Evolutionary conservation across 2,888 invertebrate genomes (phyloP), one percentile per base, ranked within the genome.

Genomic region (Thalpophila matura): DNA sequence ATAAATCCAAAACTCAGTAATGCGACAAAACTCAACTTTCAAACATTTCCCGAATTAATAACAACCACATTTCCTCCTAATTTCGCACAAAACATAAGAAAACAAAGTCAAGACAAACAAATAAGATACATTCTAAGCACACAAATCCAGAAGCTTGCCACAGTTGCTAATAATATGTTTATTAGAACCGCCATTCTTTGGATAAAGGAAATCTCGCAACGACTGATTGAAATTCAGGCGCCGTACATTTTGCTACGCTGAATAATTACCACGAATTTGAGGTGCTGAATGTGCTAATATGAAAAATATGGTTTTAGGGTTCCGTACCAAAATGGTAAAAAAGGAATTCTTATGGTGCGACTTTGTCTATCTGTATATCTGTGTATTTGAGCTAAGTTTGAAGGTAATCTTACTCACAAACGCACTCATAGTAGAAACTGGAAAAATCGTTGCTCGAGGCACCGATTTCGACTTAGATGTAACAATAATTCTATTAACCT

Each of bases 141-240:
- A 63, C 53, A 71, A 49, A 53, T 31, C 43, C 43, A 1, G 12
- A n/a, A 16, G 43, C 37, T 45, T 38, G 40, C 57, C 46, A 18
- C 24, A 22, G 9, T 50, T 27, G 42, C 37, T 60, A 73, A 35
- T 73, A 75, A 74, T 75, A 55, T 61, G 65, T 58, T 62, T 65
- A 65, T 57, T 61, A 71, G 46, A 42, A 38, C 47, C 37, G 4
- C 31, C 47, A 70, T 65, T 55, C 51, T 70, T 70, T 62, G 38
- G 54, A 14, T 53, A 55, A 57, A 64, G 70, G 26, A 73, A 77
- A 77, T 74, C 68, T 61, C 45, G 31, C 42, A 33, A 26, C 14
- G 45, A 24, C 43, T 63, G 60, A 77, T 83, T 82, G 75, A 78
- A 77, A 83, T 84, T 81, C 81, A 75, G 68, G 51, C 66, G 49